Base-by-base conservation (phyloP, 2,113 vertebrate genomes). In the Sylvicapra grimmia region DNA sequence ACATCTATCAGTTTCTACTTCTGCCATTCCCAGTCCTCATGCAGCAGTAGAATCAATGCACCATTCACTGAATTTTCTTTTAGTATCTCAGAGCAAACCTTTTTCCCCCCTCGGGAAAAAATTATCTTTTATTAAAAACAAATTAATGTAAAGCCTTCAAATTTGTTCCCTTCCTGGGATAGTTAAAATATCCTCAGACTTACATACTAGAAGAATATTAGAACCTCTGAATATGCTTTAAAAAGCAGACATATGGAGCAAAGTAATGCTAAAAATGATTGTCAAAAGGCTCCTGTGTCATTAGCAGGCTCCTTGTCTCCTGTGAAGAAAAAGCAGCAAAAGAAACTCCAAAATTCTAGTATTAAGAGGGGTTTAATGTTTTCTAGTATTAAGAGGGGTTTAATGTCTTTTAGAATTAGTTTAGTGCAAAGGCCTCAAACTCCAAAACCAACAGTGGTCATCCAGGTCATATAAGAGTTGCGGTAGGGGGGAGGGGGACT, bases 121-220 rank as follows among this genome's bases (percentile, higher is more conserved):
- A 96, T 75, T 84, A 54, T 86, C 14, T 93, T 90, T 80, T 36
- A 86, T 72, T 86, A 84, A 97, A 97, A 90, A 77, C 29, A 92
- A 91, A 51, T 95, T 23, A 94, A 85, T 2, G 23, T 90, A 49
- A 65, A 84, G 11, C 59, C 53, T 56, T 83, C 86, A 88, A 86
- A 96, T 90, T 36, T 83, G 25, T 94, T 97, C 96, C 58, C 29
- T 90, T 89, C 14, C 40, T 95, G 21, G 2, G 56, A 84, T 4
- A 91, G 19, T 91, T 86, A 93, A 96, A 91, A 96, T 51, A 18
- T 27, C 40, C 59, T 86, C 18, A 68, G 72, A 51, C 1, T 58
- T 61, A 90, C 0, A 58, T 44, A 79, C 4, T 54, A 65, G 15
- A 84, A 44, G 58, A 86, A 29, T 44, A 94, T 33, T 18, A 93